Conservation (phyloP, 2,888 invertebrate species). For the Chesias legatella region DNA sequence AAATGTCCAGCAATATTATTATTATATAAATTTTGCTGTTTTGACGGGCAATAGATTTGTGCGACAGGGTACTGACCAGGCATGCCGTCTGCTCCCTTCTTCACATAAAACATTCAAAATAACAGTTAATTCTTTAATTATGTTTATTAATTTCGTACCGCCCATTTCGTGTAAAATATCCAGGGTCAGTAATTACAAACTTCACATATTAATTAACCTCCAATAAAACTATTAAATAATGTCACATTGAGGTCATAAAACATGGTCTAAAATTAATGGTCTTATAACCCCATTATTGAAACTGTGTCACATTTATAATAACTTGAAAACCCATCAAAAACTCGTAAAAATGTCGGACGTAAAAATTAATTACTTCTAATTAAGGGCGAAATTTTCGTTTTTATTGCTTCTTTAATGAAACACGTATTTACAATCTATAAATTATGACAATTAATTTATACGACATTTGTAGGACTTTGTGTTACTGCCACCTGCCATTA, state of each 20-base stretch:
- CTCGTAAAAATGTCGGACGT: conserved; percentile 31
- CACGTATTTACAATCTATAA: conserved; percentile 13
- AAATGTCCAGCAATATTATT: too few relatives aligned
- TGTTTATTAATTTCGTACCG: background rate
- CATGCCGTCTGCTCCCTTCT: too few relatives aligned
- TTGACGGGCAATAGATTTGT: too few relatives aligned
- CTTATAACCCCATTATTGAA: conserved; percentile 17
- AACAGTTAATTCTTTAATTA: too few relatives aligned
- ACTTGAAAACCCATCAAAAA: conserved; percentile 33
- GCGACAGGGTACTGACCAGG: too few relatives aligned
- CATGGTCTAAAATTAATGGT: conserved; percentile 19
- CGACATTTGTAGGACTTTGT: conserved; percentile 3
- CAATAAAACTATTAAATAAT: conserved; percentile 25
- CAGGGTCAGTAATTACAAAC: conserved; percentile 4
- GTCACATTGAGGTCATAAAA: conserved; percentile 16
- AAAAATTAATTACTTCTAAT: conserved; percentile 33
- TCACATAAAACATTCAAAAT: too few relatives aligned
- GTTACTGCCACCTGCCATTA: background rate
- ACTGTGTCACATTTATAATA: conserved; percentile 30
- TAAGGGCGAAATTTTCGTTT: conserved; percentile 20
- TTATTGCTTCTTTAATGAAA: conserved; percentile 11
- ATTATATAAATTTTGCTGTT: too few relatives aligned
- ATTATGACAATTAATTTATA: conserved; percentile 20
- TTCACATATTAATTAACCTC: conserved; percentile 17
- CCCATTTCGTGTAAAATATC: conserved; percentile 2